phyloP scores from a whole-genome alignment of 23 tunicate genomes.

The Phallusia fumigata region DNA sequence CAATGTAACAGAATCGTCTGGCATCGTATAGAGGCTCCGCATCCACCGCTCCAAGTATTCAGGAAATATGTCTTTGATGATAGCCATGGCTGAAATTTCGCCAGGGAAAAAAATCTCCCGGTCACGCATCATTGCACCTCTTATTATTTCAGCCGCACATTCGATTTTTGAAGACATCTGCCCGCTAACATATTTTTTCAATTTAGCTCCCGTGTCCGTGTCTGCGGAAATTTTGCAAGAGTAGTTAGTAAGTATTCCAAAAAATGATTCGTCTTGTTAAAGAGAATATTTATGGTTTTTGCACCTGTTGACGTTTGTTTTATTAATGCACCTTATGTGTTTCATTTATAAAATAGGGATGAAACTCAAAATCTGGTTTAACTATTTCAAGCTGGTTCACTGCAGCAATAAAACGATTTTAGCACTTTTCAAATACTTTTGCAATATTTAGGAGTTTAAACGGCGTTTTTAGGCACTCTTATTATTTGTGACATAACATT shows the following conservation, averaged over 20 bases:
- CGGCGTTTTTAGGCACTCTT: no score
- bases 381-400: not conserved
- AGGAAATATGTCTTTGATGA: slow-evolving; percentile 9
- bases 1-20: no score
- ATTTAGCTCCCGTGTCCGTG: not conserved
- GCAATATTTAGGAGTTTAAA: no score
- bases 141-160: slow-evolving; percentile 23
- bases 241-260: no score
- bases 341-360: no score
- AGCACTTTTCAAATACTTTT: no score
- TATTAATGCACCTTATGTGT: no score
- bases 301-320: no score
- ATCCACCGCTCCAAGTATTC: not conserved
- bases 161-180: not conserved
- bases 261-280: no score
- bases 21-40: not conserved
- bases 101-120: slow-evolving; percentile 10
- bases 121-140: slow-evolving; percentile 25
- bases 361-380: not conserved
- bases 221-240: not conserved
- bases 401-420: no score
- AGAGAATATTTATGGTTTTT: no score
- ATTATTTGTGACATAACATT: no score
- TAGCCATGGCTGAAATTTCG: not conserved
- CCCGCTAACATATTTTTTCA: not conserved